phyloP scores from a whole-genome alignment of 1,140 invertebrate species.

The Lysiphlebus fabarum region DNA sequence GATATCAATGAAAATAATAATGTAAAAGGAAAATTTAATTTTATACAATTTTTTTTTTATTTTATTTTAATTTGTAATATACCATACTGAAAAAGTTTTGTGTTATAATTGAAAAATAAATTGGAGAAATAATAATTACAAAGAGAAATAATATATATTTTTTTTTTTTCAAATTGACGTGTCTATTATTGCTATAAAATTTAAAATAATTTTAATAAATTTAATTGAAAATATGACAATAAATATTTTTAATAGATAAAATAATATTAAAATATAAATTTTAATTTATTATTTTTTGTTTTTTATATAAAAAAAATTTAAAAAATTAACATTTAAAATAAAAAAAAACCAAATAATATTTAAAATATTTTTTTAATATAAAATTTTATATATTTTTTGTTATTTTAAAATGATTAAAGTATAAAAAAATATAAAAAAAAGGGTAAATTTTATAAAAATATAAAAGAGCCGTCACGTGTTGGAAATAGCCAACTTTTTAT shows the following conservation, averaged over 20 bases:
- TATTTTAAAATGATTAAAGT: constrained; percentile 45
- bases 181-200: constrained; percentile 17
- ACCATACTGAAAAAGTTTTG: neutral
- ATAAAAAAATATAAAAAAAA: neutral
- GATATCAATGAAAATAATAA: neutral
- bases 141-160: constrained; percentile 5
- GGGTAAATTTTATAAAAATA: constrained; percentile 35
- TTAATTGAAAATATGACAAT: neutral
- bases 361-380: constrained; percentile 22
- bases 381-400: constrained; percentile 17
- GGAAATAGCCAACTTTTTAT: constrained; percentile 39
- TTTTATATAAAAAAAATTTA: no score
- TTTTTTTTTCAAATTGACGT: no score
- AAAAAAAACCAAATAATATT: constrained; percentile 20
- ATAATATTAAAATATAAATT: constrained; percentile 8
- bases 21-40: no score
- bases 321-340: no score
- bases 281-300: no score
- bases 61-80: neutral
- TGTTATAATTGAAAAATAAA: constrained; percentile 1
- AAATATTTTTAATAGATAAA: constrained; percentile 2
- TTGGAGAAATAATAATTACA: constrained; percentile 9
- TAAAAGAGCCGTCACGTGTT: constrained; percentile 44
- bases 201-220: neutral
- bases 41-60: constrained; percentile 4